Conservation (phyloP, 1,140 invertebrate genomes). For the Brachionus paranguensis region DNA sequence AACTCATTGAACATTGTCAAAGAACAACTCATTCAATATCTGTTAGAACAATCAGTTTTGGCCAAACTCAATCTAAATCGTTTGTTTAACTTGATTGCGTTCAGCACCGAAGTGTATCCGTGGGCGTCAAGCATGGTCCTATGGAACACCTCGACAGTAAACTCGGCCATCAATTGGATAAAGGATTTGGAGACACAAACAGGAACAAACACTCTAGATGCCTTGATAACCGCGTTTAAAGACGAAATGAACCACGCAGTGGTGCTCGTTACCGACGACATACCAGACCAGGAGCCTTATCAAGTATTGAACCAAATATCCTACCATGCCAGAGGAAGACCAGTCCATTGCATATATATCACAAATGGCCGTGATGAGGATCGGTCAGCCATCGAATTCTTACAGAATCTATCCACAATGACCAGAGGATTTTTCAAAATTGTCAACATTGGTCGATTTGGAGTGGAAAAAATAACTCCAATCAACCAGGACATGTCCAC, state of each 20-base stretch:
- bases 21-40: constrained; percentile 51
- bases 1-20: constrained; percentile 49
- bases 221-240: constrained; percentile 49
- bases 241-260: constrained; percentile 50
- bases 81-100: constrained; percentile 53
- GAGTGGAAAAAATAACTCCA: constrained; percentile 51
- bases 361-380: constrained; percentile 43
- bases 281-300: constrained; percentile 52
- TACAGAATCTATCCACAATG: constrained; percentile 52
- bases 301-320: constrained; percentile 51
- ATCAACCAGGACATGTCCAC: constrained; percentile 48
- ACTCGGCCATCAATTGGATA: constrained; percentile 51
- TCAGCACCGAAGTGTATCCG: constrained; percentile 52
- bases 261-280: constrained; percentile 53
- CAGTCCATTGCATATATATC: constrained; percentile 53
- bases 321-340: constrained; percentile 43
- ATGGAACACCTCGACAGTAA: constrained; percentile 52
- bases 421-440: constrained; percentile 54
- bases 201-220: constrained; percentile 53
- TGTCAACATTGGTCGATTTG: constrained; percentile 47
- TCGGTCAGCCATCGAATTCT: constrained; percentile 48
- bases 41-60: constrained; percentile 45
- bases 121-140: constrained; percentile 55
- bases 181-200: constrained; percentile 50
- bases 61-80: constrained; percentile 43